These are phyloP conservation scores for Condylostylus longicornis DNA, from an alignment of 1,140 invertebrate species.

Conservation along the genomic window DNA sequence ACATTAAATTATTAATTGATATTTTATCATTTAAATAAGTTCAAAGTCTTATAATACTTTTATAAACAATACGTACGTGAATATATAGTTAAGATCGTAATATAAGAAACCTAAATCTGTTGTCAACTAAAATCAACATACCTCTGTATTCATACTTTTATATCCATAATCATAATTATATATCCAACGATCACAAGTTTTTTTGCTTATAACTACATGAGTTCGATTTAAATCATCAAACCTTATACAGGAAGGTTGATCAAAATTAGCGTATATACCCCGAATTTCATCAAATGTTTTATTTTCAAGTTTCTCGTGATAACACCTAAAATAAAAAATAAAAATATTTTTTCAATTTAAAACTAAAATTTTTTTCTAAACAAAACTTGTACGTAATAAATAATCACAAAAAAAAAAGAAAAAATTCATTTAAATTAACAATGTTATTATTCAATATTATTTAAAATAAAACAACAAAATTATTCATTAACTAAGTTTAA, in stretches of 20 bases:
- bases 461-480: too few species aligned
- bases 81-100: too few species aligned
- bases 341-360: not conserved
- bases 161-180: slow-evolving; percentile 37
- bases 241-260: slow-evolving; percentile 23
- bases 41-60: too few species aligned
- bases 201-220: slow-evolving; percentile 19
- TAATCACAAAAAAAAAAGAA: not conserved
- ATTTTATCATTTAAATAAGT: too few species aligned
- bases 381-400: not conserved
- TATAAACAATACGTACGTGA: too few species aligned
- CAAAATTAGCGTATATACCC: slow-evolving; percentile 22
- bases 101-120: too few species aligned
- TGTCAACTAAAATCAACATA: too few species aligned
- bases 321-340: slow-evolving; percentile 14
- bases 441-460: too few species aligned
- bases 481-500: too few species aligned
- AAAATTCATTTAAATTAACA: too few species aligned
- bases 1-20: too few species aligned
- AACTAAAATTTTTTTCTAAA: not conserved
- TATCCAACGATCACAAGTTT: slow-evolving; percentile 34
- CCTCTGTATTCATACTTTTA: slow-evolving; percentile 41
- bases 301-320: slow-evolving; percentile 28
- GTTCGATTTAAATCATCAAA: slow-evolving; percentile 14
- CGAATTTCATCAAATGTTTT: slow-evolving; percentile 25